Conservation (phyloP, 2,113 vertebrate species). For the Ivindomyrus marchei region DNA sequence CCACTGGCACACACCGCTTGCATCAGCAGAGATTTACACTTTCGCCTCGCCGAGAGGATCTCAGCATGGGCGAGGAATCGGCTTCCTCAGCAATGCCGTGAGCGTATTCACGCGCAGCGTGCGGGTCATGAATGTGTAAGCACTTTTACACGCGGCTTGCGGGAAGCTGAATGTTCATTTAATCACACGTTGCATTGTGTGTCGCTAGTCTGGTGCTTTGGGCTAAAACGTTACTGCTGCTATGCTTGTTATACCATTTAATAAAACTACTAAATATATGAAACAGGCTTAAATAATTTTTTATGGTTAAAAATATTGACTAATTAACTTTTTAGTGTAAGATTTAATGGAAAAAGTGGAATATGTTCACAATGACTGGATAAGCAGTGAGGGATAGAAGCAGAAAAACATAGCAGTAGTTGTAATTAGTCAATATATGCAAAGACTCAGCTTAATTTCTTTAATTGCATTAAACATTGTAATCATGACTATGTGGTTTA, state of each 20-base stretch:
- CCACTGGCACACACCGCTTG: background rate
- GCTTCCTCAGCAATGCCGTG: slow-evolving; percentile 1
- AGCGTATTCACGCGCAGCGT: background rate
- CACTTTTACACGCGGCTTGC: slow-evolving; percentile 8
- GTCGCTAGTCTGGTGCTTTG: background rate
- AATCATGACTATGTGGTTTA: background rate
- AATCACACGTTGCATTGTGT: background rate
- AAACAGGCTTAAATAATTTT: background rate
- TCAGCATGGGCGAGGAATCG: slow-evolving; percentile 14
- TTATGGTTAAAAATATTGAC: background rate
- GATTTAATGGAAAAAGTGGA: background rate
- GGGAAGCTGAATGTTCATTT: background rate
- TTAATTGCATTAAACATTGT: background rate
- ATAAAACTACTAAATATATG: background rate
- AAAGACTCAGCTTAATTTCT: background rate
- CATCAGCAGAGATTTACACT: slow-evolving; percentile 22
- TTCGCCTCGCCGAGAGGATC: background rate
- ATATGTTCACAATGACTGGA: background rate
- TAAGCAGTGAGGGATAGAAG: background rate
- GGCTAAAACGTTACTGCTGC: background rate
- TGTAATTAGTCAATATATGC: background rate
- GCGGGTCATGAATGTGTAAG: slow-evolving; percentile 1
- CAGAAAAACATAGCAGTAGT: background rate
- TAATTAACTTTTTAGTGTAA: background rate
- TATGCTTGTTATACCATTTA: background rate